Conservation (phyloP, 2,888 invertebrate genomes). For the Brachyptera risi region DNA sequence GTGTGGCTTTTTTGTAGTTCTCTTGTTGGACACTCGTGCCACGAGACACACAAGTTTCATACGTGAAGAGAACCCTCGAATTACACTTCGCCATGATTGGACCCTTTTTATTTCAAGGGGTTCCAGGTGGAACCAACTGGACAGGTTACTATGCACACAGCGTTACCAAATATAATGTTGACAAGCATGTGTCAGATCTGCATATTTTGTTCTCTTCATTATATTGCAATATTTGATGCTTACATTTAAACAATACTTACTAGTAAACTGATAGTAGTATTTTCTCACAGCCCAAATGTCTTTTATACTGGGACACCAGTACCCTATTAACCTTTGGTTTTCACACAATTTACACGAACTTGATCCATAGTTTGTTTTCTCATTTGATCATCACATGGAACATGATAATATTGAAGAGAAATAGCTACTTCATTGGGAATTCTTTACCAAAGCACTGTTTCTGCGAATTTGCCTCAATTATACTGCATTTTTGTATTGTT, state of each 20-base stretch:
- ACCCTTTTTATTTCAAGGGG: too few species aligned
- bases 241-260: not conserved
- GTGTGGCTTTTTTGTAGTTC: constrained; percentile 30
- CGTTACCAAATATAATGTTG: not conserved
- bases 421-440: too few species aligned
- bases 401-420: too few species aligned
- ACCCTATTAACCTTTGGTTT: not conserved
- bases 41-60: not conserved
- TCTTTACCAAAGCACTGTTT: too few species aligned
- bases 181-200: constrained; percentile 8
- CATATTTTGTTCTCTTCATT: not conserved
- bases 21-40: not conserved
- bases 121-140: too few species aligned
- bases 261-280: not conserved
- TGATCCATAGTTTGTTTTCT: too few species aligned
- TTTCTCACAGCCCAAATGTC: too few species aligned
- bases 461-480: too few species aligned
- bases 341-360: not conserved
- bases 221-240: not conserved
- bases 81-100: not conserved
- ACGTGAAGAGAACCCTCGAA: not conserved
- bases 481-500: too few species aligned
- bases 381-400: too few species aligned
- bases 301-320: not conserved
- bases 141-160: too few species aligned